Percentiles rank a stretch among this genome's conserved stretches.
Conservation (phyloP, 2,113 vertebrate genomes). For the Chaetorhynchus papuensis region DNA sequence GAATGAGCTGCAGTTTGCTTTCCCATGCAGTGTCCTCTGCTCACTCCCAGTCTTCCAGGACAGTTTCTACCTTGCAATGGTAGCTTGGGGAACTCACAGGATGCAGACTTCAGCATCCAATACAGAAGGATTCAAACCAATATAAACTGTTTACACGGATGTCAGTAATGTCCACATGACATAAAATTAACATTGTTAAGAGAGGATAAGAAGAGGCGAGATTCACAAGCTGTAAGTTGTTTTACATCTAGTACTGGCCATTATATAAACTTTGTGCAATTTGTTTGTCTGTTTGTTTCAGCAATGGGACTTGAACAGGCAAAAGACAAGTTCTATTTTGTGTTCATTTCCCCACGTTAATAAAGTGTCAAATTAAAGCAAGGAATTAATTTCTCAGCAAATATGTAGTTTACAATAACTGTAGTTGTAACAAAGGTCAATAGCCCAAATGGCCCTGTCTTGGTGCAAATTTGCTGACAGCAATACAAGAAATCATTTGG, state of each 20-base stretch:
- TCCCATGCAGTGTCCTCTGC: background rate
- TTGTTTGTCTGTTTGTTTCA: background rate
- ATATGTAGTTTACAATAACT: background rate
- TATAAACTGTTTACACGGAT: background rate
- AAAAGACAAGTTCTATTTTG: background rate
- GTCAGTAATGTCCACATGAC: background rate
- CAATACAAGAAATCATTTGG: background rate
- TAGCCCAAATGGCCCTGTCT: background rate
- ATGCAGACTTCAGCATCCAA: background rate
- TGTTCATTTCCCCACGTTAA: background rate
- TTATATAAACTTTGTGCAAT: background rate
- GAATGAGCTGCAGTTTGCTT: background rate
- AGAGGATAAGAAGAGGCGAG: background rate
- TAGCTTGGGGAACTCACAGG: background rate
- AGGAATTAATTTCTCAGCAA: conserved; percentile 4
- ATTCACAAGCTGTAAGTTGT: background rate
- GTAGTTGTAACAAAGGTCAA: background rate
- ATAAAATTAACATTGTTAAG: background rate
- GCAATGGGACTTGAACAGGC: background rate
- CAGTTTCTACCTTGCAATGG: background rate
- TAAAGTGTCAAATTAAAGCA: background rate
- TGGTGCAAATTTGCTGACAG: background rate
- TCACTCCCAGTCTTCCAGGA: background rate
- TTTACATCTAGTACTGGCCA: background rate
- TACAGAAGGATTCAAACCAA: background rate